Percentiles rank a stretch among this genome's conserved stretches.
These are phyloP conservation scores for Xiphorhynchus erythropygius DNA, from an alignment of 2,797 vertebrate genomes.

Conservation along the genomic window DNA sequence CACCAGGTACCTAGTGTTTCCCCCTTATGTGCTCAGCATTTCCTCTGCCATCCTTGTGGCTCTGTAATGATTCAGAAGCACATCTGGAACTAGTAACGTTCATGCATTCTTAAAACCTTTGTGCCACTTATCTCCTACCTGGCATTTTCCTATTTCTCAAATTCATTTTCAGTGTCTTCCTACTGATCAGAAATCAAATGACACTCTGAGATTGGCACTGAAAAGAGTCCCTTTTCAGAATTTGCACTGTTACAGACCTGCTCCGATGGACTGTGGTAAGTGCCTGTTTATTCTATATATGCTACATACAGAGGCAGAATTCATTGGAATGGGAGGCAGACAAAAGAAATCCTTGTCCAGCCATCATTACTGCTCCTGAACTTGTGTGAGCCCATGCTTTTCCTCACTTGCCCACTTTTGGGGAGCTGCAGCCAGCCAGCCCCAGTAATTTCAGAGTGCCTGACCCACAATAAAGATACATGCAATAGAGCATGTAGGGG, in stretches of 20 bases:
- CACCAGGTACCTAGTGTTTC: neutral
- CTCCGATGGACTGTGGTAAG: neutral
- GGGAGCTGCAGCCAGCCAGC: neutral
- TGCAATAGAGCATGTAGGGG: fast-evolving
- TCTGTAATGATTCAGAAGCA: neutral
- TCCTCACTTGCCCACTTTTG: neutral
- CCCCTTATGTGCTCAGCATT: neutral
- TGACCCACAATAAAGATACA: neutral
- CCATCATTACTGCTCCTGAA: neutral
- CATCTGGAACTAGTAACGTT: neutral
- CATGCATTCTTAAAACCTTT: neutral
- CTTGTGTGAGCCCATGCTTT: neutral
- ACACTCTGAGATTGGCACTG: neutral
- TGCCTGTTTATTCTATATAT: neutral
- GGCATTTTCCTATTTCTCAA: neutral
- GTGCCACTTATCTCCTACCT: neutral
- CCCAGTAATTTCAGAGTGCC: neutral
- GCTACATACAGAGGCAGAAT: neutral
- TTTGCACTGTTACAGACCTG: neutral
- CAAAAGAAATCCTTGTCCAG: neutral
- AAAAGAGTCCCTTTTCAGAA: neutral
- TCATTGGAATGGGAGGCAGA: neutral
- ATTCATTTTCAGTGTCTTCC: neutral
- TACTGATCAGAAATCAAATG: neutral
- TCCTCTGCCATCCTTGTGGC: neutral